Conservation (phyloP, 2,113 vertebrate genomes). For the Corythornis madagascariensis region DNA sequence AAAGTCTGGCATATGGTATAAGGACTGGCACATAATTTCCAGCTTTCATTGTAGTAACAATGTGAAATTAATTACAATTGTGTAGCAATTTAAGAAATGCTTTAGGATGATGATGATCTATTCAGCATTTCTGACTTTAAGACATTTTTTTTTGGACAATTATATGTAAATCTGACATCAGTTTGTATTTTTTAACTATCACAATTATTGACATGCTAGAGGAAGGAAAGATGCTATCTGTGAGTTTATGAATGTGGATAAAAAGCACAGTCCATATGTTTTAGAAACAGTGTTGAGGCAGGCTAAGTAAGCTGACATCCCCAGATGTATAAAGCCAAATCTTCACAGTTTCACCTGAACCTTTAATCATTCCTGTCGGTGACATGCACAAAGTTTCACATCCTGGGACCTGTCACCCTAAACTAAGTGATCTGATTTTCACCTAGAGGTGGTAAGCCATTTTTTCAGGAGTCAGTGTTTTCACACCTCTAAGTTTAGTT, state of each 20-base stretch:
- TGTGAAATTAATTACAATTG: neutral
- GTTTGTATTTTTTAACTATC: neutral
- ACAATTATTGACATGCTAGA: neutral
- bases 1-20: neutral
- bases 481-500: neutral
- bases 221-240: neutral
- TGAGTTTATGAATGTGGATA: neutral
- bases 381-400: neutral
- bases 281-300: neutral
- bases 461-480: neutral
- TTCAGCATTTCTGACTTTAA: neutral
- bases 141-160: neutral
- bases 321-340: neutral
- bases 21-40: neutral
- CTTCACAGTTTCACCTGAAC: neutral
- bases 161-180: neutral
- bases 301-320: neutral
- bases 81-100: neutral
- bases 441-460: neutral
- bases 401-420: neutral
- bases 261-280: neutral
- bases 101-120: neutral
- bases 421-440: neutral
- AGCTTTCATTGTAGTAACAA: neutral
- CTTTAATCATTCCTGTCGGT: neutral